These are phyloP conservation scores for Symphodus melops DNA, from an alignment of 2,113 vertebrate genomes.

Conservation along the genomic window DNA sequence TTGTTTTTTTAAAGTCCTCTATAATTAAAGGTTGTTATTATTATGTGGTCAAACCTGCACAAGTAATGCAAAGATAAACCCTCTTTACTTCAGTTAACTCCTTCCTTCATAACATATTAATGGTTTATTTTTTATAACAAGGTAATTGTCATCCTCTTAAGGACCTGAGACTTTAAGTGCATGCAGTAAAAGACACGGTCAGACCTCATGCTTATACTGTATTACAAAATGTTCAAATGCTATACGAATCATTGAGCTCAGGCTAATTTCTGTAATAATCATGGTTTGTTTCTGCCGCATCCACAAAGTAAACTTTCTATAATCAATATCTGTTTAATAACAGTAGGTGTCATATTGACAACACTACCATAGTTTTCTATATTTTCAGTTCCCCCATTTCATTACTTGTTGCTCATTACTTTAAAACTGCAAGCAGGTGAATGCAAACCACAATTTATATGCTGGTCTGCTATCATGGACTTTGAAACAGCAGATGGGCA, in stretches of 20 bases:
- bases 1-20: too few species aligned
- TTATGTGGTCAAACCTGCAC: not conserved
- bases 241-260: not conserved
- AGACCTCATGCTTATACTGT: not conserved
- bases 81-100: not conserved
- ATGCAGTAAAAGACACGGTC: too few species aligned
- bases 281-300: not conserved
- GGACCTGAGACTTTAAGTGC: too few species aligned
- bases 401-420: not conserved
- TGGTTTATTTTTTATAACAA: not conserved
- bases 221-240: not conserved
- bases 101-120: not conserved
- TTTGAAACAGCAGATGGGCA: constrained; percentile 73
- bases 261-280: not conserved
- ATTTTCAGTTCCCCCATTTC: not conserved
- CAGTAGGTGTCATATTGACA: constrained; percentile 9
- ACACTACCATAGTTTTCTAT: not conserved
- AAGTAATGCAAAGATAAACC: not conserved
- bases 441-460: constrained; percentile 55
- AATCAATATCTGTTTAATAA: constrained; percentile 27
- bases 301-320: not conserved
- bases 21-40: too few species aligned
- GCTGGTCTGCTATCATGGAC: constrained; percentile 38
- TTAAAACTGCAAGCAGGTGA: constrained; percentile 25
- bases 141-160: too few species aligned